phyloP scores from a whole-genome alignment of 2,888 invertebrate species.

The Nomada ruficornis region DNA sequence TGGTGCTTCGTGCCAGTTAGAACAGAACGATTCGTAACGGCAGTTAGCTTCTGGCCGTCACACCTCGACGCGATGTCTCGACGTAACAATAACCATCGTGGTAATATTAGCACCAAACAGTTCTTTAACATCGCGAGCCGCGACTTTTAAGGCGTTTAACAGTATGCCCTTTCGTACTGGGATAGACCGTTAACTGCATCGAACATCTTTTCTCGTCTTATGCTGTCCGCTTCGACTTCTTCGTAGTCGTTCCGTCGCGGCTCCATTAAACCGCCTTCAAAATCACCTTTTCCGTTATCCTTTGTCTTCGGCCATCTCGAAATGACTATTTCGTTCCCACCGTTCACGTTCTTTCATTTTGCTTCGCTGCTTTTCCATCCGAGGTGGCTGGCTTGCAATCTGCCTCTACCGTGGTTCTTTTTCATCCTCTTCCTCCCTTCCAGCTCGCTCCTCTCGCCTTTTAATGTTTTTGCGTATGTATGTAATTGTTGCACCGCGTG shows the following conservation, averaged over 20 bases:
- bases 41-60: background rate
- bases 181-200: slow-evolving; percentile 69
- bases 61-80: slow-evolving; percentile 1
- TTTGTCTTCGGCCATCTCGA: slow-evolving; percentile 68
- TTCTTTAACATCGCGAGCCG: slow-evolving; percentile 29
- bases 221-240: slow-evolving; percentile 30
- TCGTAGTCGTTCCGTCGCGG: slow-evolving; percentile 54
- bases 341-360: slow-evolving; percentile 64
- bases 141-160: slow-evolving; percentile 59
- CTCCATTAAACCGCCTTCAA: slow-evolving; percentile 66
- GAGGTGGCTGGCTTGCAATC: slow-evolving; percentile 34
- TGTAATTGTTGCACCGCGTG: slow-evolving; percentile 12
- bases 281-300: slow-evolving; percentile 71
- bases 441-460: background rate
- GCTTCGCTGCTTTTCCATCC: slow-evolving; percentile 64
- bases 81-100: slow-evolving; percentile 5
- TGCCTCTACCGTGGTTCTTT: slow-evolving; percentile 9
- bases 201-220: slow-evolving; percentile 56
- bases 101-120: slow-evolving; percentile 12
- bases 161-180: slow-evolving; percentile 64
- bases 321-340: slow-evolving; percentile 70
- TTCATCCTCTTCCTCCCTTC: background rate
- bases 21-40: background rate
- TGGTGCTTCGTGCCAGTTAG: background rate
- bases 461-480: background rate